These are phyloP conservation scores for Rhopilema esculentum DNA, from an alignment of 30 jellyfish, hydroid and myxozoan species.

Conservation along the genomic window DNA sequence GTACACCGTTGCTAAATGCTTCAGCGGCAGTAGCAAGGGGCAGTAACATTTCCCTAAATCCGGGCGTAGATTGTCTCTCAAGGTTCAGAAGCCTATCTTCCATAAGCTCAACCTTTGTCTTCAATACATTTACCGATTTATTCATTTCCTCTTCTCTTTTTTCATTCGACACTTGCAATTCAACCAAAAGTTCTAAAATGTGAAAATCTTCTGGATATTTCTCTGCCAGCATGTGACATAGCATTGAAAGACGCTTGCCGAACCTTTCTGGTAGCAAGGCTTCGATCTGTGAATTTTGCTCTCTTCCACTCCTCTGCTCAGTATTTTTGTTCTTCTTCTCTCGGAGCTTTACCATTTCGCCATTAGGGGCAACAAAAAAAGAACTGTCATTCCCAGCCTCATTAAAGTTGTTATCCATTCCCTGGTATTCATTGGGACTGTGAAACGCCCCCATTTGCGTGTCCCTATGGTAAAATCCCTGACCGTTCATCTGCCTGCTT, in stretches of 20 bases:
- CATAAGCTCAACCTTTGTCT: conserved; percentile 39
- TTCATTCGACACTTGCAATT: conserved; percentile 87
- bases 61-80: conserved; percentile 55
- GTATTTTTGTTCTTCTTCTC: conserved; percentile 5
- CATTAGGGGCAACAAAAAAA: conserved; percentile 65
- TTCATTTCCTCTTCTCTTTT: conserved; percentile 75
- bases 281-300: not conserved
- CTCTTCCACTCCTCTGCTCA: not conserved
- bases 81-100: conserved; percentile 43
- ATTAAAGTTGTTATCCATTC: not conserved
- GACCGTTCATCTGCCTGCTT: not conserved
- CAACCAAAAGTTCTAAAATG: conserved; percentile 78
- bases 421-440: not conserved
- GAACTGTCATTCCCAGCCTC: conserved; percentile 10
- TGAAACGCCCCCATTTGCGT: conserved; percentile 3
- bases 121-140: conserved; percentile 34
- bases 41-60: conserved; percentile 23
- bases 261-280: conserved; percentile 41
- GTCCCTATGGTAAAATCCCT: not conserved
- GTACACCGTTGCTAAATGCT: conserved; percentile 31
- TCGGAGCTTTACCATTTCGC: conserved; percentile 46
- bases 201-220: conserved; percentile 90
- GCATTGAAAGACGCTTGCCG: conserved; percentile 63
- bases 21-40: conserved; percentile 62
- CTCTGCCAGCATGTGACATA: conserved; percentile 84